These are phyloP conservation scores for Acanthochromis polyacanthus DNA, from an alignment of 2,113 vertebrate species.

Conservation along the genomic window DNA sequence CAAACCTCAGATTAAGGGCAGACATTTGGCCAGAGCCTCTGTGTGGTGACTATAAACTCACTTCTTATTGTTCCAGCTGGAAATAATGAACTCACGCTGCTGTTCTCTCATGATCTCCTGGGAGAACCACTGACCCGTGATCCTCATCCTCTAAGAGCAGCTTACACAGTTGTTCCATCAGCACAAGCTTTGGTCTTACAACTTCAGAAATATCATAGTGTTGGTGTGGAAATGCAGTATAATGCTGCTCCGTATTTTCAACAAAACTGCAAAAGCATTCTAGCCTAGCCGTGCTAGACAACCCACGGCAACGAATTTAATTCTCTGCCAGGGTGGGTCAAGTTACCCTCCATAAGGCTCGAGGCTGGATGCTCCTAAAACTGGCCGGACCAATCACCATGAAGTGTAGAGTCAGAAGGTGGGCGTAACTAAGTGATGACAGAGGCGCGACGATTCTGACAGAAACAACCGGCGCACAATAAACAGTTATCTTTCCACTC, in stretches of 20 bases:
- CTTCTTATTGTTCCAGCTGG: constrained; percentile 59
- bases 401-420: too few relatives aligned
- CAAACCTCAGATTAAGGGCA: background rate
- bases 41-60: constrained; percentile 15
- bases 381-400: too few relatives aligned
- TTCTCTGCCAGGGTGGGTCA: too few relatives aligned
- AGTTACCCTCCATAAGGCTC: too few relatives aligned
- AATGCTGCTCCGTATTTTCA: too few relatives aligned
- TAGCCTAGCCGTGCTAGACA: too few relatives aligned
- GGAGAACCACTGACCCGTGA: constrained; percentile 47
- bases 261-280: background rate
- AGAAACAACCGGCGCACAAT: too few relatives aligned
- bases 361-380: too few relatives aligned
- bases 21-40: constrained; percentile 5
- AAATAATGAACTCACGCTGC: constrained; percentile 60
- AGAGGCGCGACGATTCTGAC: too few relatives aligned
- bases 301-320: too few relatives aligned
- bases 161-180: constrained; percentile 38
- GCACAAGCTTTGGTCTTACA: background rate
- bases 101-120: constrained; percentile 44
- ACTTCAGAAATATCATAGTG: constrained; percentile 6
- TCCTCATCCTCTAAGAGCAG: constrained; percentile 41
- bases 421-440: too few relatives aligned
- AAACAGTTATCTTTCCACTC: too few relatives aligned
- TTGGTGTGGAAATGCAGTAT: background rate